Evolutionary conservation across 2,888 invertebrate species (phyloP), one percentile per base, ranked within the genome.

Genomic region (Anticlea derivata): DNA sequence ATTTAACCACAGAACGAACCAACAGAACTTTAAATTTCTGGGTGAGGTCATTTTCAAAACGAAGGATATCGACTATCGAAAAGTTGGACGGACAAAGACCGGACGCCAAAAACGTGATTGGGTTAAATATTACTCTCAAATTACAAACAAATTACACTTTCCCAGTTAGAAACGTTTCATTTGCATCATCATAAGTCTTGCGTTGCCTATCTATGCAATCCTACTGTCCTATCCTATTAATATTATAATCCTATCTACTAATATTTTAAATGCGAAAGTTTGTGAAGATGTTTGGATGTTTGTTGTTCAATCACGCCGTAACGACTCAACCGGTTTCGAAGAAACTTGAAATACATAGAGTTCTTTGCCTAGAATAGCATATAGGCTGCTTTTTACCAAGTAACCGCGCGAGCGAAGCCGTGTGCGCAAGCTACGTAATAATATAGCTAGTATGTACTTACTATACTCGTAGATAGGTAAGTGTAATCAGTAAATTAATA

Each of bases 401-500:
- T n/a, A n/a, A n/a, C n/a, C n/a, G n/a, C n/a, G n/a, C n/a, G n/a
- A n/a, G n/a, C n/a, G n/a, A n/a, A n/a, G n/a, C n/a, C n/a, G n/a
- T n/a, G n/a, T n/a, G n/a, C n/a, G n/a, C n/a, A n/a, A n/a, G n/a
- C n/a, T n/a, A n/a, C n/a, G n/a, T n/a, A n/a, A n/a, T n/a, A n/a
- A n/a, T n/a, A n/a, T n/a, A n/a, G n/a, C n/a, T n/a, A n/a, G 10
- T 11, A 29, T 5, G 29, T 30, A 12, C 7, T 3, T 12, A 10
- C 20, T 12, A 10, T 7, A n/a, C 3, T 12, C 17, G 4, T 17
- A 17, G 17, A 30, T 30, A 33, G 30, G 11, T 30, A 17, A 4
- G 31, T 24, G 27, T 23, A 29, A 41, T 58, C 45, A 58, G 75
- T 70, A 75, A 76, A 67, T 58, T 64, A 70, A 79, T 75, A 67